Conservation (phyloP, 2,888 invertebrate species). For the Rhagophthalmus giganteus region DNA sequence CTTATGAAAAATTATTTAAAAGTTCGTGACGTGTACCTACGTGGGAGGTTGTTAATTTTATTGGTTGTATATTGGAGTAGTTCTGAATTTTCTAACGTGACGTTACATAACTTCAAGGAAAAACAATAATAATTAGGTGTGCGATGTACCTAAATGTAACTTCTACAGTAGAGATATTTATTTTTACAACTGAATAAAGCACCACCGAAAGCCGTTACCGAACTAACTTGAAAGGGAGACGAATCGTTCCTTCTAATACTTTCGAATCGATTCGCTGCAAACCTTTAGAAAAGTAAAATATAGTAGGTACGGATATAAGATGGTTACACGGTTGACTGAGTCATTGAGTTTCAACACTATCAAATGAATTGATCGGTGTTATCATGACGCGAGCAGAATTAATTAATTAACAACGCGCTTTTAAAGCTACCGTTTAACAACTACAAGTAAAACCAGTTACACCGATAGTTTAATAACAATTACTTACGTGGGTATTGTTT, state of each 20-base stretch:
- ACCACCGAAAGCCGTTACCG: not conserved
- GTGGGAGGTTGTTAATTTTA: too few species aligned
- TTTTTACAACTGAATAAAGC: not conserved
- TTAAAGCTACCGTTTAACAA: constrained; percentile 24
- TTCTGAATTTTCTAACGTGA: too few species aligned
- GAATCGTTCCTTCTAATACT: not conserved
- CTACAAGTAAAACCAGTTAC: constrained; percentile 17
- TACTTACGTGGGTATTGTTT: too few species aligned
- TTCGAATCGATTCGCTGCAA: constrained; percentile 1
- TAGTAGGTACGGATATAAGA: constrained; percentile 1
- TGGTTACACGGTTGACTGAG: constrained; percentile 15
- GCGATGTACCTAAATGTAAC: too few species aligned
- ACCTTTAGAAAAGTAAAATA: not conserved
- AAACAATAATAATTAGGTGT: too few species aligned
- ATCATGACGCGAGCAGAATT: constrained; percentile 19
- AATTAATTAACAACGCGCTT: constrained; percentile 25
- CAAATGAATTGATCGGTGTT: constrained; percentile 15
- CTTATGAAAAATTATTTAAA: too few species aligned
- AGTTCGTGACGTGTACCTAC: too few species aligned
- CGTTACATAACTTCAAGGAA: too few species aligned
- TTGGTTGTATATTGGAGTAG: too few species aligned
- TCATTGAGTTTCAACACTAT: constrained; percentile 18
- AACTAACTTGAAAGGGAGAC: not conserved
- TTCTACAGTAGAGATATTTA: too few species aligned
- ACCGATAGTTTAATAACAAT: too few species aligned